Percentiles rank a stretch among this genome's conserved stretches.
phyloP scores from a whole-genome alignment of 1,140 invertebrate species.

The Ladona fulva region DNA sequence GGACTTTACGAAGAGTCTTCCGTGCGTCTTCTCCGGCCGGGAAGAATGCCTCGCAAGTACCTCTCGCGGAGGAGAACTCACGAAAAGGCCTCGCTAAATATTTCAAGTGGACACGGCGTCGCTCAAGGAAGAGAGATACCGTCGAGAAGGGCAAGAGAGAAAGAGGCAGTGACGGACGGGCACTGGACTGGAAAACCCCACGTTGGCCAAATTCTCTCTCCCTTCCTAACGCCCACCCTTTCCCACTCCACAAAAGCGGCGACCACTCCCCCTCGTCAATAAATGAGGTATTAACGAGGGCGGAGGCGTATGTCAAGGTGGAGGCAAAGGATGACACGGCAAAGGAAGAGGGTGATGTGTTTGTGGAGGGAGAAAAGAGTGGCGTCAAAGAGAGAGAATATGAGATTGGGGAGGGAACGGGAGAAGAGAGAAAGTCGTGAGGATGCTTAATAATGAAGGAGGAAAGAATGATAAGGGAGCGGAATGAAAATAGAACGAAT shows the following conservation, averaged over 20 bases:
- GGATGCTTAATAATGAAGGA: background rate
- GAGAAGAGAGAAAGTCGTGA: background rate
- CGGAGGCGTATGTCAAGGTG: background rate
- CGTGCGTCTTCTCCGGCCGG: no score
- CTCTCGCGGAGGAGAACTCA: no score
- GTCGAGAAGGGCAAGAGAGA: background rate
- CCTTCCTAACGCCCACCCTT: background rate
- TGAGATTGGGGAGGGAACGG: background rate
- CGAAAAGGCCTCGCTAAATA: background rate
- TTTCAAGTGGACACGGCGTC: background rate
- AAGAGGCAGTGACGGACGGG: background rate
- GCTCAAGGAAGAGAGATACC: background rate
- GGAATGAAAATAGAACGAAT: background rate
- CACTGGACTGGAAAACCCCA: background rate
- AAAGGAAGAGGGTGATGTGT: background rate
- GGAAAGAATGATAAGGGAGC: background rate
- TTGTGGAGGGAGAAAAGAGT: background rate
- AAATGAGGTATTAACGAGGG: constrained; percentile 9
- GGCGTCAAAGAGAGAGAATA: background rate
- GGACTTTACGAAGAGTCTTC: no score
- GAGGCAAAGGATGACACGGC: background rate
- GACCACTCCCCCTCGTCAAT: background rate
- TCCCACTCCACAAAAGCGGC: no score
- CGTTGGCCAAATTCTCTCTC: background rate
- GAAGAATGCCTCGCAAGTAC: no score